Evolutionary conservation across 2,797 vertebrate genomes (phyloP), one percentile per base, ranked within the genome.

Genomic region (Fistularia commersonii): DNA sequence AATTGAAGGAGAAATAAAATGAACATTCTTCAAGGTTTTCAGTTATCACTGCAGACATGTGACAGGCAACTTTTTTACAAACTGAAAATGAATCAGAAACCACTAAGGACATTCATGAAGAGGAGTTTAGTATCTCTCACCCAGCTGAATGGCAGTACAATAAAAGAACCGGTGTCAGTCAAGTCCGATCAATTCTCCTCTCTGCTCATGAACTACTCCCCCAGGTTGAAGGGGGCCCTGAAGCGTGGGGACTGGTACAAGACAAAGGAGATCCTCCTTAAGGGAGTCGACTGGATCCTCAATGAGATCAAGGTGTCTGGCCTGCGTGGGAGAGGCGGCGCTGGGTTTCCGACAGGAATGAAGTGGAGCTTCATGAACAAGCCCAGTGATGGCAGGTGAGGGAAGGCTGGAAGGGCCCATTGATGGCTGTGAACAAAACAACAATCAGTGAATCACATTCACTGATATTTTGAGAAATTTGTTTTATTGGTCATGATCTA

Each of bases 311-410:
- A 98, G 77, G 54, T 77, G 0, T 98, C 96, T 0, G 96, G 96
- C 5, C 79, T 98, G 63, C 91, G 96, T 32, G 96, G 96, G 8
- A 88, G 95, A 44, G 96, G 96, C 0, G 96, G 96, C 0, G 96
- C 96, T 0, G 96, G 96, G 1, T 98, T 98, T 67, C 96, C 96
- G 31, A 98, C 96, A 0, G 96, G 96, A 31, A 95, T 98, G 86
- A 98, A 98, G 57, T 98, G 96, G 96, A 91, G 96, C 69, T 98
- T 98, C 80, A 98, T 98, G 96, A 98, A 98, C 82, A 98, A 98
- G 51, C 96, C 96, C 46, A 94, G 95, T 0, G 96, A 98, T 6
- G 95, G 96, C 78, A 92, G 96, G 96, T 95, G 32, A 79, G 82
- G 45, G 32, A 45, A 4, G 13, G 51, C 1, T 53, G 33, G 3